Conservation (phyloP, 2,113 vertebrate genomes). For the Columba janthina region DNA sequence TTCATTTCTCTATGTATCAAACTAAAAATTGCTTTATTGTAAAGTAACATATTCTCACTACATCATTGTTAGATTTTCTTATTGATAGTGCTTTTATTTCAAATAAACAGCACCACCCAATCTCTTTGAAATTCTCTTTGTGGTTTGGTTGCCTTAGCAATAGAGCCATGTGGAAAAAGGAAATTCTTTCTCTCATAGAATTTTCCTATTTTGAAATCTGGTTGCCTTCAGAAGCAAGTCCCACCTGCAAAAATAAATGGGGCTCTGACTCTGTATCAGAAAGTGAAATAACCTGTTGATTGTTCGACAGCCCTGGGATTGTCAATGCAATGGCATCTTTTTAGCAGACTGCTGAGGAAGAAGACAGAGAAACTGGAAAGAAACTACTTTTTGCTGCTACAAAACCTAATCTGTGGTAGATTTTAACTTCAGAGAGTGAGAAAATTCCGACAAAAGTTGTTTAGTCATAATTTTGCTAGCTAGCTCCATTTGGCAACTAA, state of each 20-base stretch:
- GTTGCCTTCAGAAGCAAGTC: background rate
- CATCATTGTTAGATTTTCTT: background rate
- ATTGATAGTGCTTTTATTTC: background rate
- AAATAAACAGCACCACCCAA: background rate
- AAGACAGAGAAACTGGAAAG: background rate
- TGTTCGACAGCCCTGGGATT: background rate
- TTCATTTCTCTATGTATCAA: background rate
- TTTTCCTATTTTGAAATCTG: background rate
- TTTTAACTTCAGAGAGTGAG: background rate
- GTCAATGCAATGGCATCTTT: background rate
- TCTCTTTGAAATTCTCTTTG: conserved; percentile 2
- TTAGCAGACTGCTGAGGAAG: background rate
- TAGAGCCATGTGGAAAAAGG: background rate
- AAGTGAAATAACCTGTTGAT: background rate
- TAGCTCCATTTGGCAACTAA: background rate
- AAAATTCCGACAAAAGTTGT: background rate
- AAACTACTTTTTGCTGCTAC: background rate
- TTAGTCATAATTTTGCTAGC: background rate
- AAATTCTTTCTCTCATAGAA: background rate
- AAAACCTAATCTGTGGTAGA: background rate
- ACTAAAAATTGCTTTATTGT: background rate
- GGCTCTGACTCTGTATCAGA: background rate
- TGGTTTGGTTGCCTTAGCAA: conserved; percentile 3
- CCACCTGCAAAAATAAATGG: background rate
- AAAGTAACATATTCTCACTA: background rate